Evolutionary conservation across 2,888 invertebrate genomes (phyloP).

Genomic region (Hyalella azteca): DNA sequence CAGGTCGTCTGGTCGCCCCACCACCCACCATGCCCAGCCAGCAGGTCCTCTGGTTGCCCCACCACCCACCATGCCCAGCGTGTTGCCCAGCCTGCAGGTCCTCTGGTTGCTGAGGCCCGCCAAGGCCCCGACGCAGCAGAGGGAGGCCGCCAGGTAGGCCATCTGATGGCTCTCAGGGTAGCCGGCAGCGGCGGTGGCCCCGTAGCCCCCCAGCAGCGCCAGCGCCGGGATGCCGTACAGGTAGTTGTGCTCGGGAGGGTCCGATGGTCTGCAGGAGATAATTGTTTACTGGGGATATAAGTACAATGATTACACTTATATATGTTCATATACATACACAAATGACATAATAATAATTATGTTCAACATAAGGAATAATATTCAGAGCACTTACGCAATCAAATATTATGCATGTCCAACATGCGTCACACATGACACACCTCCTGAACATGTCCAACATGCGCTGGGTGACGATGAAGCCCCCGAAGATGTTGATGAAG

Average conservation of each 20-base stretch:
- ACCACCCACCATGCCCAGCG: constrained; percentile 79
- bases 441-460: constrained; percentile 93
- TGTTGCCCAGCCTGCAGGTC: constrained; percentile 82
- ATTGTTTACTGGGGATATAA: no score
- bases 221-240: constrained; percentile 80
- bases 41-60: no score
- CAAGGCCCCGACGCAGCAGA: constrained; percentile 87
- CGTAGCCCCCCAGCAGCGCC: constrained; percentile 73
- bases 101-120: constrained; percentile 83
- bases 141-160: constrained; percentile 79
- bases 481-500: constrained; percentile 88
- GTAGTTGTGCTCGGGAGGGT: constrained; percentile 83
- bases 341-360: no score
- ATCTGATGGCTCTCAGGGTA: constrained; percentile 84
- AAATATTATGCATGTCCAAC: no score
- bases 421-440: constrained; percentile 64
- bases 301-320: no score
- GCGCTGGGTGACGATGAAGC: constrained; percentile 85
- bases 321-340: no score
- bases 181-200: constrained; percentile 67
- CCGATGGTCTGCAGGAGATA: constrained; percentile 68
- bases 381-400: no score
- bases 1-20: no score
- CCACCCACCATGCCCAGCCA: no score
- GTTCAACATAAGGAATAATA: no score